Conservation (phyloP, 2,797 vertebrate genomes). For the Neostethus bicornis region DNA sequence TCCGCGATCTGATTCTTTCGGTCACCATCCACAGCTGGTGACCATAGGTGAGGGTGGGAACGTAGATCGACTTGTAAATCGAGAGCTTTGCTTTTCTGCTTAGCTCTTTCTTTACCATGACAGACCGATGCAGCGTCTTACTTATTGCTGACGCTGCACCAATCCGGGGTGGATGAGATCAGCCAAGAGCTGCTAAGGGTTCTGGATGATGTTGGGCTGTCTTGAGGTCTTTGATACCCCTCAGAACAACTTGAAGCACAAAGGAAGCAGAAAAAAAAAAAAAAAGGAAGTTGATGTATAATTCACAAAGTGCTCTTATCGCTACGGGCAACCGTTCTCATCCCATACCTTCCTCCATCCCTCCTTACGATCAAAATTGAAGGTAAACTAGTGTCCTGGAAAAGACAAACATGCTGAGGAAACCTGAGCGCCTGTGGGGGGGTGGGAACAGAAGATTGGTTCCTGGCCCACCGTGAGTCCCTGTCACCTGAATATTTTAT, state of each 20-base stretch:
- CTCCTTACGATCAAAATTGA: slow-evolving; percentile 4
- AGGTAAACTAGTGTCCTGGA: not conserved
- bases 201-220: too few relatives aligned
- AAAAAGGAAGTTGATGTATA: slow-evolving; percentile 62
- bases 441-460: slow-evolving; percentile 19
- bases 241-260: slow-evolving; percentile 39
- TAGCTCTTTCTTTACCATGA: too few relatives aligned
- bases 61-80: too few relatives aligned
- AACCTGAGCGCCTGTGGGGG: slow-evolving; percentile 14
- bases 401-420: slow-evolving; percentile 1
- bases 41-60: too few relatives aligned
- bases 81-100: too few relatives aligned
- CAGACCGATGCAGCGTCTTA: too few relatives aligned
- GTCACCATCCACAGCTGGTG: too few relatives aligned
- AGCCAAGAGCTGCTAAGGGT: slow-evolving; percentile 44
- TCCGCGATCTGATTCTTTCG: too few relatives aligned
- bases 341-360: slow-evolving; percentile 24
- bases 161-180: too few relatives aligned
- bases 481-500: slow-evolving; percentile 77
- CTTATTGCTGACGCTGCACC: too few relatives aligned
- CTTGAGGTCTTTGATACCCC: slow-evolving; percentile 60
- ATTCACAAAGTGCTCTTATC: slow-evolving; percentile 67
- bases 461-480: slow-evolving; percentile 38
- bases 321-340: slow-evolving; percentile 59
- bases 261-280: slow-evolving; percentile 10